Base-by-base conservation (phyloP, 92 coral and sea anemone genomes). In the Pocillopora grandis region DNA sequence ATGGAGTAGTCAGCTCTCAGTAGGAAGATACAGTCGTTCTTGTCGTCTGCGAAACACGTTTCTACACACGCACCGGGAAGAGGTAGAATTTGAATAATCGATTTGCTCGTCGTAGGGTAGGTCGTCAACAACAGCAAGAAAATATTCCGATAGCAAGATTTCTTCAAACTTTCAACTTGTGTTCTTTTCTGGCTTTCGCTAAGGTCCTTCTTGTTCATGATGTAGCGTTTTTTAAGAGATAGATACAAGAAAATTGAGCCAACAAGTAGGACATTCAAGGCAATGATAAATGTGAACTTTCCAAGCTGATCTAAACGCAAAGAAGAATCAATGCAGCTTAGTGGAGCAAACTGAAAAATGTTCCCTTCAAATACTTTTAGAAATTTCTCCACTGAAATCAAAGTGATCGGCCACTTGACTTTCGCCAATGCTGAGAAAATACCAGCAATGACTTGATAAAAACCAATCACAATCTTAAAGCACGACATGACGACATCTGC, bases 401-500 rank as follows among this genome's bases (percentile, higher is more conserved):
- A 75, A 21, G 88, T 84, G 14, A 76, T n/a, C 0, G 88, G 88
- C 88, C 88, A 85, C n/a, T 68, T 61, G 36, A 79, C 88, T 17
- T 73, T 77, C 71, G 73, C 80, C 62, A 85, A 70, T 18, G 88
- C 72, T 13, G 88, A 67, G 64, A 85, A 85, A 5, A 85, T 82
- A 9, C 84, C 88, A 20, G 71, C 62, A 75, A 67, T 12, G 60
- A 85, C 88, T 76, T 85, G 88, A 55, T 85, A 85, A 48, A 85
- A 85, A 17, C 88, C 88, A 20, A 78, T 82, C 16, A 85, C 84
- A 77, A 85, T 85, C 84, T 85, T 85, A 20, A 85, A 85, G 48
- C 88, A 78, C 35, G 88, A 85, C 59, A 85, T 77, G 72, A 85
- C 78, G 49, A 85, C 85, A 27, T 85, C 88, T 58, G 88, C 88